These are phyloP conservation scores for Epirrhoe alternata DNA, from an alignment of 2,888 invertebrate species.

Conservation along the genomic window DNA sequence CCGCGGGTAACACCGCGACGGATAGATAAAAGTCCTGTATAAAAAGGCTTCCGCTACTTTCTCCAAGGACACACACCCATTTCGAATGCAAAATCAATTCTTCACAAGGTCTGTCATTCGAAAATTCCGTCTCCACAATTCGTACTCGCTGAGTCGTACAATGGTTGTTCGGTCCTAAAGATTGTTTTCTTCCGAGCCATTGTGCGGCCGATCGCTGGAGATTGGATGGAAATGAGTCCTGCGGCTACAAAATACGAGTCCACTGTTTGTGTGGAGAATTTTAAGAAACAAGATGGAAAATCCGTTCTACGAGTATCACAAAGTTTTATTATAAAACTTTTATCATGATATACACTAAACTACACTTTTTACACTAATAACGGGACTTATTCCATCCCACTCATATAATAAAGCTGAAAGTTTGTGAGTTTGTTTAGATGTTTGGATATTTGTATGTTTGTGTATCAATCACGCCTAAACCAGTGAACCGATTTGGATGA, in stretches of 20 bases:
- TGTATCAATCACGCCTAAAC: too few relatives aligned
- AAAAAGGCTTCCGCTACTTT: background rate
- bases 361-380: too few relatives aligned
- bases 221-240: constrained; percentile 66
- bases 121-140: constrained; percentile 8
- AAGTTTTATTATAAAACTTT: too few relatives aligned
- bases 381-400: too few relatives aligned
- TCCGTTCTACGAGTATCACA: too few relatives aligned
- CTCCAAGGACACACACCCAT: background rate
- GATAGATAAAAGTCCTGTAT: too few relatives aligned
- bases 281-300: constrained; percentile 7
- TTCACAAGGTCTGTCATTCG: background rate
- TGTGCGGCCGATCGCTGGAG: constrained; percentile 63
- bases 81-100: background rate
- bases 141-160: constrained; percentile 25
- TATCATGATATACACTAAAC: too few relatives aligned
- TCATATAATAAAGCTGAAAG: too few relatives aligned
- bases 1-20: too few relatives aligned
- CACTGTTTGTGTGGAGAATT: constrained; percentile 28
- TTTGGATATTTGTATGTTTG: too few relatives aligned
- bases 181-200: constrained; percentile 73
- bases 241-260: constrained; percentile 37
- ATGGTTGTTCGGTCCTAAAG: constrained; percentile 60
- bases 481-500: too few relatives aligned
- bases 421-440: too few relatives aligned